A percentile compares a stretch with the other conserved stretches of the same genome.
Conservation (phyloP, 2,113 vertebrate genomes). For the Grantiella picta region DNA sequence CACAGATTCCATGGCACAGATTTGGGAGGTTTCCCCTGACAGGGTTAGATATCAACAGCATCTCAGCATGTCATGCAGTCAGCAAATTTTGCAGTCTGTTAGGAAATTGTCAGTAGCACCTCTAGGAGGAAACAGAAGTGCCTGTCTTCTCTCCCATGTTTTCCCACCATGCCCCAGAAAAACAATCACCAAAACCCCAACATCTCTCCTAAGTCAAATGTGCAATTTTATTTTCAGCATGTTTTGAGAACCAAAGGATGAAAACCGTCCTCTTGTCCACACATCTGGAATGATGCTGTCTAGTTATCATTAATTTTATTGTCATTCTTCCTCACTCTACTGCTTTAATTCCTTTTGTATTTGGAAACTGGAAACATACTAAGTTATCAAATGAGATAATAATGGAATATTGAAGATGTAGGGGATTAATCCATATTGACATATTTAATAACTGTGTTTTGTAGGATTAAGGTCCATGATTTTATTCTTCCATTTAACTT, state of each 20-base stretch:
- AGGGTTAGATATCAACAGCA: neutral
- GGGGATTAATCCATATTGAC: neutral
- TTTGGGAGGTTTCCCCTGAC: neutral
- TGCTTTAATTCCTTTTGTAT: neutral
- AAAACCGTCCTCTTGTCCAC: neutral
- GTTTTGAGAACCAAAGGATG: neutral
- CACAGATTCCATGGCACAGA: neutral
- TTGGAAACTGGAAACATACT: neutral
- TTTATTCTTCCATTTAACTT: neutral
- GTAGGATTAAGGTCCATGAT: neutral
- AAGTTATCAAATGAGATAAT: neutral
- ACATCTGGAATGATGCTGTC: neutral
- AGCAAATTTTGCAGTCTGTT: neutral
- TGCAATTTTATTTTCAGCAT: neutral
- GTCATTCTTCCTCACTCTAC: neutral
- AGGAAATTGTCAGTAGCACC: neutral
- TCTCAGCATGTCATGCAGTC: neutral
- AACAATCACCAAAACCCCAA: neutral
- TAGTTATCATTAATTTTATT: slow-evolving; percentile 14
- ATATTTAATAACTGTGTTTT: neutral
- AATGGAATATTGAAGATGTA: neutral
- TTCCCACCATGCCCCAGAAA: fast-evolving
- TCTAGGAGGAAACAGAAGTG: neutral
- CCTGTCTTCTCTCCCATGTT: neutral
- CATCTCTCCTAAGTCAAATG: neutral